Percentiles rank a stretch among this genome's conserved stretches.
Evolutionary conservation across 2,888 invertebrate genomes (phyloP).

Genomic region (Machimus atricapillus): DNA sequence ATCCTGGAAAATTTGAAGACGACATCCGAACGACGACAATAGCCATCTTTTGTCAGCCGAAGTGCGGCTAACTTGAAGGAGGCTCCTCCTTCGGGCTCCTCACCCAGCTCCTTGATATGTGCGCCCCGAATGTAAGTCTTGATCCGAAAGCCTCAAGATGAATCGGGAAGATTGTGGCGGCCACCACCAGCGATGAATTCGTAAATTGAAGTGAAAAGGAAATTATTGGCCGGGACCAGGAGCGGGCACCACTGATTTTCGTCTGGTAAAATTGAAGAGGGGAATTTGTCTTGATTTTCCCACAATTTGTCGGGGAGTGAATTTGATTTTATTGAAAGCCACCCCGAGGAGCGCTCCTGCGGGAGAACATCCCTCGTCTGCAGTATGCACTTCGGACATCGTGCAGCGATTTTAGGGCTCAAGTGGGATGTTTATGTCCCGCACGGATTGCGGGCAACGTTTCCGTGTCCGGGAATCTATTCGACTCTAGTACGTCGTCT

Average conservation of each 20-base stretch:
- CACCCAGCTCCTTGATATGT: not conserved
- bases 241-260: not conserved
- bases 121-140: not conserved
- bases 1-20: not conserved
- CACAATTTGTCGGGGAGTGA: slow-evolving; percentile 34
- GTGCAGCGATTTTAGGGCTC: not conserved
- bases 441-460: not conserved
- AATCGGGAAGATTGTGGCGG: not conserved
- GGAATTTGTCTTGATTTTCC: slow-evolving; percentile 34
- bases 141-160: slow-evolving; percentile 8
- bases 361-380: not conserved
- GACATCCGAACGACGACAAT: not conserved
- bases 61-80: not conserved
- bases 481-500: not conserved
- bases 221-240: not conserved
- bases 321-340: slow-evolving; percentile 39
- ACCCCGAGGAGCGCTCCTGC: not conserved
- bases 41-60: not conserved
- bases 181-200: not conserved
- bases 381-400: not conserved
- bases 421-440: slow-evolving; percentile 1
- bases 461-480: not conserved
- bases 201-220: slow-evolving; percentile 2
- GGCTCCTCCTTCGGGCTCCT: not conserved
- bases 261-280: slow-evolving; percentile 14